Conservation (phyloP, 35 echinoderm and acorn worm species). For the Apostichopus japonicus region DNA sequence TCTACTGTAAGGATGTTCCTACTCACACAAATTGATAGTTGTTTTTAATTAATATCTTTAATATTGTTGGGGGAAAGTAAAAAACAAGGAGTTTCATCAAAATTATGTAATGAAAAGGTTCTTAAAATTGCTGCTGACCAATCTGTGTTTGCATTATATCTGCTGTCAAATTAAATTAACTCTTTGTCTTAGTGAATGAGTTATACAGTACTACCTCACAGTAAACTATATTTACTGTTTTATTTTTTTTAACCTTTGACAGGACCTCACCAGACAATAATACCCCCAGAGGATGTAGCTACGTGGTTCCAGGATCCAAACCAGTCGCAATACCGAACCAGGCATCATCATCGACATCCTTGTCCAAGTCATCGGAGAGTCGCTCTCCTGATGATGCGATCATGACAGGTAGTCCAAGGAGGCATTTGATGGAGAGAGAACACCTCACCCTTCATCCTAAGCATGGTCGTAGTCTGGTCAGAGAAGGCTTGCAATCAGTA, state of each 20-base stretch:
- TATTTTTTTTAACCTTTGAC: neutral
- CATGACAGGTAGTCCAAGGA: constrained; percentile 66
- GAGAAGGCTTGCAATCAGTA: constrained; percentile 81
- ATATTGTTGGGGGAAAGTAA: no score
- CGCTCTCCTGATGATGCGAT: constrained; percentile 58
- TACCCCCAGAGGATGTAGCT: neutral
- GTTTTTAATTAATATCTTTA: no score
- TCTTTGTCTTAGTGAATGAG: no score
- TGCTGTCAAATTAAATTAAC: no score
- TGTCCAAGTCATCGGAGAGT: neutral
- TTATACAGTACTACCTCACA: no score
- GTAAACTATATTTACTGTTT: no score
- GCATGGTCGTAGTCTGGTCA: constrained; percentile 89
- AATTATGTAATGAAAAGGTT: no score
- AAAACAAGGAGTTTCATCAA: no score
- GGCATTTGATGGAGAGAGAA: constrained; percentile 80
- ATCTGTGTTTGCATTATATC: no score
- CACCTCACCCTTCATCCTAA: constrained; percentile 94
- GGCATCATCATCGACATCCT: neutral
- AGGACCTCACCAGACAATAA: neutral
- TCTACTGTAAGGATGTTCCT: no score
- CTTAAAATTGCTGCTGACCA: no score
- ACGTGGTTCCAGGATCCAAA: constrained; percentile 33
- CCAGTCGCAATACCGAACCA: constrained; percentile 49
- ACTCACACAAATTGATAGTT: no score